phyloP scores from a whole-genome alignment of 2,888 invertebrate species.

The Leptopterna dolabrata region DNA sequence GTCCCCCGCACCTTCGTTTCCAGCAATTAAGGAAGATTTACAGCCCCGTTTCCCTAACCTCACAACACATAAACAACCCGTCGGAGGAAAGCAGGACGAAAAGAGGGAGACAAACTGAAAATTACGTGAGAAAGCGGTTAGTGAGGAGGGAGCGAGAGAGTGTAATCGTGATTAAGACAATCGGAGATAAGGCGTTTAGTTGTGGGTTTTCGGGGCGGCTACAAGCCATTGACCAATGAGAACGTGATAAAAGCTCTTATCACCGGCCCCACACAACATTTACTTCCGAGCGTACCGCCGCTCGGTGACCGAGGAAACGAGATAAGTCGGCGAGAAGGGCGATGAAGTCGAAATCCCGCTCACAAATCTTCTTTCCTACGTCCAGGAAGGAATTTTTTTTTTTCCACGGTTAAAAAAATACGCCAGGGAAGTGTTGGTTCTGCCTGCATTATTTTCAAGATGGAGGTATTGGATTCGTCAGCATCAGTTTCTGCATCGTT shows the following conservation, averaged over 20 bases:
- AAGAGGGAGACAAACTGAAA: slow-evolving; percentile 4
- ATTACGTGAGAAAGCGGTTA: slow-evolving; percentile 10
- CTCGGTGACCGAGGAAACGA: not conserved
- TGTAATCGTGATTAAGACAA: slow-evolving; percentile 41
- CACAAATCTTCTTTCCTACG: not conserved
- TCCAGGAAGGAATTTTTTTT: not conserved
- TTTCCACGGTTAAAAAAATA: not conserved
- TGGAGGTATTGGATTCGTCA: too few relatives aligned
- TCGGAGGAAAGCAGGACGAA: not conserved
- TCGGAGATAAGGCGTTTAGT: slow-evolving; percentile 39
- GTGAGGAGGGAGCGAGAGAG: not conserved
- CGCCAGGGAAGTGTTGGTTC: not conserved
- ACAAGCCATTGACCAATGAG: slow-evolving; percentile 48
- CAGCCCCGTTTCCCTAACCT: slow-evolving; percentile 13
- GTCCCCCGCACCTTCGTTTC: not conserved
- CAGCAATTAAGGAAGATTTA: not conserved
- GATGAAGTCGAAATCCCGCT: slow-evolving; percentile 1
- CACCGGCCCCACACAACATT: slow-evolving; percentile 35
- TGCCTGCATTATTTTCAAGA: not conserved
- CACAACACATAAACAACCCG: slow-evolving; percentile 35
- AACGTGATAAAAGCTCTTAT: slow-evolving; percentile 19
- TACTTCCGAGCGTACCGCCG: slow-evolving; percentile 9
- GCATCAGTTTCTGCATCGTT: too few relatives aligned
- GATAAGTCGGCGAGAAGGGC: slow-evolving; percentile 10
- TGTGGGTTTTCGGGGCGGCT: slow-evolving; percentile 12